Evolutionary conservation across 2,888 invertebrate genomes (phyloP), one percentile per base, ranked within the genome.

Genomic region (Nymphalis c-album): DNA sequence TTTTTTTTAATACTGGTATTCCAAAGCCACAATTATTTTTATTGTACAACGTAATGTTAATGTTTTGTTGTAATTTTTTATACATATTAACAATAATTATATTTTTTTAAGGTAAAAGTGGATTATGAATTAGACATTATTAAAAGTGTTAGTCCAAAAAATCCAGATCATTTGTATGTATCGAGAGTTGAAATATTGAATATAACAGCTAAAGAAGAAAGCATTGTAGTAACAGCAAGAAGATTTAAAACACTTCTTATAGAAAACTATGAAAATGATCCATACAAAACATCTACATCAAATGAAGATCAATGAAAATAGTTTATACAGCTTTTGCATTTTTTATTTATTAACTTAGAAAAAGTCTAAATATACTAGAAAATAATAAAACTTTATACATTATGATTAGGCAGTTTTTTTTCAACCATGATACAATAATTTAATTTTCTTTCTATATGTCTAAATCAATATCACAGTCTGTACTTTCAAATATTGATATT

Each of bases 71-170:
- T n/a, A n/a, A n/a, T n/a, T n/a, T n/a, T n/a, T n/a, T n/a, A n/a
- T n/a, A n/a, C n/a, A n/a, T n/a, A n/a, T n/a, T n/a, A n/a, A n/a
- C n/a, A n/a, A n/a, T n/a, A 4, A 35, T 35, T 26, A 46, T 55
- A 53, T n/a, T 18, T n/a, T 8, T 86, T 88, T 7, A 85, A 96
- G 95, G 87, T 95, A 0, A 81, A 85, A 74, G 74, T 93, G 69
- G 96, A 95, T 16, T 96, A 97, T 89, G 96, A 96, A 90, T 91
- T 97, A 70, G 97, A 97, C 87, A 79, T 97, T 0, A 93, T 97
- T 68, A 95, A 95, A 84, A 94, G 95, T 63, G 86, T 93, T 3
- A 95, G 94, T 78, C 90, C 93, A 0, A 87, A 93, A 13, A 97
- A 97, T 87, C 92, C 95, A 10, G 92, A 95, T 4, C 95, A 96